Percentiles rank a stretch among this genome's conserved stretches.
These are phyloP conservation scores for Macropis europaea DNA, from an alignment of 2,888 invertebrate genomes.

Conservation along the genomic window DNA sequence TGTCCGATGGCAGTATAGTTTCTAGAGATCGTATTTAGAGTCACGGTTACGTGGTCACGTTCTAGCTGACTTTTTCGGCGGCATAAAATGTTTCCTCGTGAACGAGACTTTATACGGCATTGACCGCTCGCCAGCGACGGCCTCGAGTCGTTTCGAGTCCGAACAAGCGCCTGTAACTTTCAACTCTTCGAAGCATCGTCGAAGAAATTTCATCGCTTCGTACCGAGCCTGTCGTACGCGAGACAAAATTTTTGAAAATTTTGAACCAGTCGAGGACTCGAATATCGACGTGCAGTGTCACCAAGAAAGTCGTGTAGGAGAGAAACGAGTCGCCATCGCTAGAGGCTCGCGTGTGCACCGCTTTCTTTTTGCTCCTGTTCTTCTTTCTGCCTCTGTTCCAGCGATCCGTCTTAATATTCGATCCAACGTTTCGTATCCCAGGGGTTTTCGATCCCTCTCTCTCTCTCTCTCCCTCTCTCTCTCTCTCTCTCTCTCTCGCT, in stretches of 20 bases:
- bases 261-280: too few species aligned
- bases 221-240: too few species aligned
- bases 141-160: neutral
- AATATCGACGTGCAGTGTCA: too few species aligned
- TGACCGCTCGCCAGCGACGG: conserved; percentile 42
- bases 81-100: conserved; percentile 20
- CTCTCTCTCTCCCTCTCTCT: too few species aligned
- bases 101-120: conserved; percentile 43
- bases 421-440: conserved; percentile 52
- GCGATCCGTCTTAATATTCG: conserved; percentile 54
- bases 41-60: neutral
- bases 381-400: conserved; percentile 27
- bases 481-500: neutral
- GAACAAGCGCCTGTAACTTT: neutral
- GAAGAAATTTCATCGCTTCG: too few species aligned
- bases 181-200: too few species aligned
- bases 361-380: conserved; percentile 32
- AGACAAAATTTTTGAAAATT: neutral
- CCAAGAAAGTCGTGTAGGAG: too few species aligned
- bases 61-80: neutral
- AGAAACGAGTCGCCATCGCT: conserved; percentile 14
- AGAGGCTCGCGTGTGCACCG: conserved; percentile 46
- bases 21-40: too few species aligned
- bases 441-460: conserved; percentile 27
- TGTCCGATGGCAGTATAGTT: too few species aligned